Evolutionary conservation across 2,113 vertebrate species (phyloP), one percentile per base, ranked within the genome.

Genomic region (Anoplopoma fimbria): DNA sequence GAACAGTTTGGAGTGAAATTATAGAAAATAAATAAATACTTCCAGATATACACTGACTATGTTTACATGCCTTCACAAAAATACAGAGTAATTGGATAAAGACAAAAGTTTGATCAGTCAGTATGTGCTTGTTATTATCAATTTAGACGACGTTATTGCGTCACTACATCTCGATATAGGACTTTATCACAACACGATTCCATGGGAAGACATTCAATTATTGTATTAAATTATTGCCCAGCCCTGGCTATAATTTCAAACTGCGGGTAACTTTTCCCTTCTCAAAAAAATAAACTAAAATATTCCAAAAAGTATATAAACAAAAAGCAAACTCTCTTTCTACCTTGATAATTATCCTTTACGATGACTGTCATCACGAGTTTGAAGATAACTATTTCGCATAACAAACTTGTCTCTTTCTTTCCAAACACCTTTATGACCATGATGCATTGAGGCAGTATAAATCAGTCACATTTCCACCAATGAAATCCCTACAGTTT

Each of bases 381-480:
- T 42, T 58, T 4, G 8, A 36, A 49, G 45, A 33, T 14, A 77
- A 81, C 6, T 1, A 17, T 0, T 7, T 15, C 5, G 36, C 34
- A 38, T 21, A 21, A 80, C 9, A 55, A 77, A 62, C 40, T 38
- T 55, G 64, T 79, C 47, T 47, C 19, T 53, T n/a, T 53, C 45
- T 36, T 36, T 70, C 47, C 23, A 53, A 36, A 70, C 61, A 21
- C 1, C 9, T 45, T 40, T 27, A 14, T 17, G 58, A 23, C 55
- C 47, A 25, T 9, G 68, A 36, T 70, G 31, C 47, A 9, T 70
- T 70, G 55, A 36, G 31, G 68, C 31, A 53, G 68, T 36, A 29
- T 31, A 57, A 34, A 69, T 15, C 68, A 25, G 21, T 25, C 68
- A 15, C 31, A 36, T 36, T 12, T 31, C 47, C 29, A n/a, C 31